Evolutionary conservation across 2,113 vertebrate genomes (phyloP).

Genomic region (Stegostoma tigrinum): DNA sequence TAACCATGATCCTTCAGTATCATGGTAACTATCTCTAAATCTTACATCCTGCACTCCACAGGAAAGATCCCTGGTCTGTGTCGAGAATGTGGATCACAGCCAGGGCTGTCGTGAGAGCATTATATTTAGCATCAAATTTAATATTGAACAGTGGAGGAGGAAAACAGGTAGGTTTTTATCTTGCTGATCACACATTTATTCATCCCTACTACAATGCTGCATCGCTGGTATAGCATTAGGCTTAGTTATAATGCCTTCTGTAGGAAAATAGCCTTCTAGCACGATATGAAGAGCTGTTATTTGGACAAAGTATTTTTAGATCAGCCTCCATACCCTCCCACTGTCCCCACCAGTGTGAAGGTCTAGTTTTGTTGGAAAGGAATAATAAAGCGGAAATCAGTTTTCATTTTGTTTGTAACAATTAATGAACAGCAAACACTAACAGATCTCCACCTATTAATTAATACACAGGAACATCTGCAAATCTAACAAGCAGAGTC

Average conservation of each 20-base stretch:
- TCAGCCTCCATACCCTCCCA: not conserved
- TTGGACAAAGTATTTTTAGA: not conserved
- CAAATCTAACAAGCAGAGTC: not conserved
- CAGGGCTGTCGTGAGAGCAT: not conserved
- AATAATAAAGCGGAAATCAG: not conserved
- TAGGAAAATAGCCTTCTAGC: not conserved
- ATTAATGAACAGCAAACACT: not conserved
- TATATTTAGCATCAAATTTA: not conserved
- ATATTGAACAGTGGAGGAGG: not conserved
- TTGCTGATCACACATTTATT: not conserved
- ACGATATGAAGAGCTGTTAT: not conserved
- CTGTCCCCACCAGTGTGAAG: not conserved
- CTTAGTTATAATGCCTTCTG: not conserved
- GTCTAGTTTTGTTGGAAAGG: not conserved
- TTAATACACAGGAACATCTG: constrained; percentile 1
- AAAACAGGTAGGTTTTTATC: not conserved
- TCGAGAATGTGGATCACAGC: not conserved
- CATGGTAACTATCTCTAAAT: not conserved
- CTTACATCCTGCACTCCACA: not conserved
- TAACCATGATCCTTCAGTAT: not conserved
- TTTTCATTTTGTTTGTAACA: not conserved
- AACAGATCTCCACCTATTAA: not conserved
- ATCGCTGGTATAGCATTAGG: not conserved
- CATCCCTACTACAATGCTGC: not conserved
- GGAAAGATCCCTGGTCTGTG: not conserved